Evolutionary conservation across 1,140 invertebrate species (phyloP).

Genomic region (Arctopsyche grandis): DNA sequence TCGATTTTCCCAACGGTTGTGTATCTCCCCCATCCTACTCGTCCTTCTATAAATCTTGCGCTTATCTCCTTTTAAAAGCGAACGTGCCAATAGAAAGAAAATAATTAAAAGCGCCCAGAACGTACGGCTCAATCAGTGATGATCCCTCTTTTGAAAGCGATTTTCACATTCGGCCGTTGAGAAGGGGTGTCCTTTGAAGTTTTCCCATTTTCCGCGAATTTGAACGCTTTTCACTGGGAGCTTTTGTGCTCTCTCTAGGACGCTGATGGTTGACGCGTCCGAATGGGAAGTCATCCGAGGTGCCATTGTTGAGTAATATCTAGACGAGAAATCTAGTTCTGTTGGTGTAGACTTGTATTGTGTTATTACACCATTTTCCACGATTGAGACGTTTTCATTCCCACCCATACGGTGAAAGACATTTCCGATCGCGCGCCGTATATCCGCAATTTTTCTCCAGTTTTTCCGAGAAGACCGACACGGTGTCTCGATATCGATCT

Average conservation of each 20-base stretch:
- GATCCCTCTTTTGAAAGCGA: conserved; percentile 1
- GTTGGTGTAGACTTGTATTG: not conserved
- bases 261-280: not conserved
- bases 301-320: not conserved
- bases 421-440: no score
- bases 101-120: no score
- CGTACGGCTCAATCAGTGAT: not conserved
- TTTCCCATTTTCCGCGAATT: conserved; percentile 23
- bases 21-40: not conserved
- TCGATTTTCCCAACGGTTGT: not conserved
- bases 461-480: no score
- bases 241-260: not conserved
- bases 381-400: not conserved
- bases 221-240: conserved; percentile 1
- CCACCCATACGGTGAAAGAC: no score
- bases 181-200: conserved; percentile 7
- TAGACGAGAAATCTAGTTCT: not conserved
- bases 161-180: conserved; percentile 1
- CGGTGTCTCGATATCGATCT: no score
- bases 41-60: not conserved
- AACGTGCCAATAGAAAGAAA: no score
- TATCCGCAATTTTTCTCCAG: no score
- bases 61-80: no score
- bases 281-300: no score
- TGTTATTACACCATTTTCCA: not conserved